Evolutionary conservation across 1,140 invertebrate species (phyloP), one percentile per base, ranked within the genome.

Genomic region (Bradynema listronoti): DNA sequence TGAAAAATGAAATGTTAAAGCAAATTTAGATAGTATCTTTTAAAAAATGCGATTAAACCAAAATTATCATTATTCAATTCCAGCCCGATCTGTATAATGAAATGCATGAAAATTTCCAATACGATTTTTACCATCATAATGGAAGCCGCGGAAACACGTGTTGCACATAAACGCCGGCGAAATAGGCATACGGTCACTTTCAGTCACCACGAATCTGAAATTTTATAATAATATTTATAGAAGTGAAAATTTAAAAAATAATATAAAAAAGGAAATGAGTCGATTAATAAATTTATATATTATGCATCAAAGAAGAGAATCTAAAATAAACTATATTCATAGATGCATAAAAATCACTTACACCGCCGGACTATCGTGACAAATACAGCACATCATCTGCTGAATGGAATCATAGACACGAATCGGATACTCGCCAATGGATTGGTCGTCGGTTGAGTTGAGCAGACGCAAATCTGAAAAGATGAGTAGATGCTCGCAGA

Each of bases 401-500:
- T 34, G 33, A n/a, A 58, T 43, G 19, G 42, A 57, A 25, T 73
- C 73, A 36, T 54, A 75, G n/a, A 73, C 24, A 9, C 46, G 34
- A 19, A 77, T 52, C 1, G 71, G 71, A 56, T 73, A 73, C 3
- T 63, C 58, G 14, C 56, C 39, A 7, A 77, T 33, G 6, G 50
- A 55, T 29, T 68, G 71, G 22, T 42, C 49, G 50, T 74, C 72
- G 1, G 42, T 41, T 19, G 62, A 45, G 50, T 56, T 25, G 9
- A 74, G 43, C 3, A 74, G 56, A 11, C 72, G 55, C 7, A 74
- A 32, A 61, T 82, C 74, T 56, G 80, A 78, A 46, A 71, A 79
- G 53, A 81, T 78, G 5, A 80, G 49, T 2, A 80, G 33, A 65
- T 82, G 81, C 64, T 82, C 81, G 74, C 81, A 82, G 54, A 80